A percentile compares a stretch with the other conserved stretches of the same genome.
Evolutionary conservation across 2,113 vertebrate genomes (phyloP).

Genomic region (Psettodes erumei): DNA sequence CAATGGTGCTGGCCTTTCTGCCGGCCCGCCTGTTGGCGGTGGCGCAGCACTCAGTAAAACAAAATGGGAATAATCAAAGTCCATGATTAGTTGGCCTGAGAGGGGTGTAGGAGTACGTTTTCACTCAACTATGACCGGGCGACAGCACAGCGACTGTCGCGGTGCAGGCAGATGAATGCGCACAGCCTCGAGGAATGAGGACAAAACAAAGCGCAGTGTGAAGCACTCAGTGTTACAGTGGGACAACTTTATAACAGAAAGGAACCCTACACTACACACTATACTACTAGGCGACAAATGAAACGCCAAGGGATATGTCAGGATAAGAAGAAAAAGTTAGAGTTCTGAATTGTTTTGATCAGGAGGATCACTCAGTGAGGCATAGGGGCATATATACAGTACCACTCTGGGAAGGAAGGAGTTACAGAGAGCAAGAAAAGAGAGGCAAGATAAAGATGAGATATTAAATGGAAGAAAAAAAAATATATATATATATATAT

Average conservation of each 20-base stretch:
- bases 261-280: conserved; percentile 25
- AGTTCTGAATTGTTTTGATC: conserved; percentile 41
- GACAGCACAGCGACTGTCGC: conserved; percentile 19
- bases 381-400: conserved; percentile 10
- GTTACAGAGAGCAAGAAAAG: not conserved
- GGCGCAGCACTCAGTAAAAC: conserved; percentile 71
- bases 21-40: conserved; percentile 73
- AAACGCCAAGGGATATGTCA: conserved; percentile 58
- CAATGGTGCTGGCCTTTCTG: conserved; percentile 80
- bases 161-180: conserved; percentile 50
- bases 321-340: conserved; percentile 61
- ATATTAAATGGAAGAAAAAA: conserved; percentile 12
- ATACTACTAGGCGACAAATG: conserved; percentile 55
- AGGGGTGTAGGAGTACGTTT: conserved; percentile 66
- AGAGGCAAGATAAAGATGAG: conserved; percentile 34
- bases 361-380: conserved; percentile 32
- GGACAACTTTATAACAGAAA: conserved; percentile 41
- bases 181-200: conserved; percentile 54
- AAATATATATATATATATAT: not conserved
- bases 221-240: conserved; percentile 29
- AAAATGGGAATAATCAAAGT: conserved; percentile 85
- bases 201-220: conserved; percentile 47
- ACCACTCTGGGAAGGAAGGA: conserved; percentile 16
- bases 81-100: conserved; percentile 81
- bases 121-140: conserved; percentile 53